A percentile compares a stretch with the other conserved stretches of the same genome.
phyloP scores from a whole-genome alignment of 2,797 vertebrate species.

The Avahi laniger region DNA sequence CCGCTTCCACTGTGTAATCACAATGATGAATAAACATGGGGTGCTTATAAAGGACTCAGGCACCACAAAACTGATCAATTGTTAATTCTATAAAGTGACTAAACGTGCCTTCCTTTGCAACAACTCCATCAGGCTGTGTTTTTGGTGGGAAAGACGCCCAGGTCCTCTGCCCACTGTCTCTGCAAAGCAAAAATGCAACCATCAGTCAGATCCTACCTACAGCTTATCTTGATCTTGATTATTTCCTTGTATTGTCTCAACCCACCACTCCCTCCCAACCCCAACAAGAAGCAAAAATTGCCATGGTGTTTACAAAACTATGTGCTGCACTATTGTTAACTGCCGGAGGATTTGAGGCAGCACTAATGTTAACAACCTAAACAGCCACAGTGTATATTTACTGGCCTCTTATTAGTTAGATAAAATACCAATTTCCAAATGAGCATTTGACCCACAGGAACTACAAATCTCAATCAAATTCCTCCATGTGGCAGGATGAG shows the following conservation, averaged over 20 bases:
- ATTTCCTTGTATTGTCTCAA: slow-evolving; percentile 62
- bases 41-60: slow-evolving; percentile 85
- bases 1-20: slow-evolving; percentile 86
- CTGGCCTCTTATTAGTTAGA: slow-evolving; percentile 2
- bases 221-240: slow-evolving; percentile 66
- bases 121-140: slow-evolving; percentile 92
- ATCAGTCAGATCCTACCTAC: slow-evolving; percentile 73
- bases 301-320: slow-evolving; percentile 74
- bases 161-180: slow-evolving; percentile 76
- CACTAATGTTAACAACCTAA: background rate
- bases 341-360: slow-evolving; percentile 53
- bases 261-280: background rate
- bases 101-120: slow-evolving; percentile 92
- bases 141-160: slow-evolving; percentile 85
- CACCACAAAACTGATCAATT: slow-evolving; percentile 92
- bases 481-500: background rate
- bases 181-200: slow-evolving; percentile 72
- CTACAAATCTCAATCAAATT: background rate
- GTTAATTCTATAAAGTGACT: slow-evolving; percentile 95
- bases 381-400: background rate
- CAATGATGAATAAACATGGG: slow-evolving; percentile 91
- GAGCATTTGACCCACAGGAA: background rate
- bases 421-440: slow-evolving; percentile 29
- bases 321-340: background rate
- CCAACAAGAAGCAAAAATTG: slow-evolving; percentile 55